These are phyloP conservation scores for Drosophila dives DNA, from an alignment of 2,888 invertebrate species.

Conservation along the genomic window DNA sequence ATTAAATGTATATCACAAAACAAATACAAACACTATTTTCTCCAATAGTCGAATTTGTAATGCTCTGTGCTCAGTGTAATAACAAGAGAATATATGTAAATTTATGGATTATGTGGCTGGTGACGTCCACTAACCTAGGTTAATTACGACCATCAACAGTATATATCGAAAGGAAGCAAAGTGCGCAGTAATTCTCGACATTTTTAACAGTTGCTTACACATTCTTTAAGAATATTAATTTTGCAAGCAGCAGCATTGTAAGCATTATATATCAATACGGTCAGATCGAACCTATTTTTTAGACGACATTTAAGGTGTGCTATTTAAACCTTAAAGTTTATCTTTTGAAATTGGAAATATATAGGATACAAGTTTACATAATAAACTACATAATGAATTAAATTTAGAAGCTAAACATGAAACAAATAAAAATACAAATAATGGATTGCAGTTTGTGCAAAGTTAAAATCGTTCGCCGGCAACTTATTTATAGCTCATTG, in stretches of 20 bases:
- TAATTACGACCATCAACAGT: neutral
- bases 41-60: neutral
- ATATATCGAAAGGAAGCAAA: neutral
- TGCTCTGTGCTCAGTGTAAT: neutral
- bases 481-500: too few relatives aligned
- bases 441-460: too few relatives aligned
- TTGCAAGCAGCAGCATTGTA: neutral
- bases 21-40: neutral
- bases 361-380: too few relatives aligned
- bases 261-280: neutral
- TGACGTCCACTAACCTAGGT: neutral
- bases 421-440: too few relatives aligned
- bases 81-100: neutral
- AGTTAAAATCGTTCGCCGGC: too few relatives aligned
- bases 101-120: neutral
- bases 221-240: neutral
- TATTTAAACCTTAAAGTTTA: too few relatives aligned
- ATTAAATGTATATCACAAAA: neutral
- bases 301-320: too few relatives aligned
- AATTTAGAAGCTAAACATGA: too few relatives aligned
- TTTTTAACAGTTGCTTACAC: neutral
- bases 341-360: too few relatives aligned
- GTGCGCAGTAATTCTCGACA: neutral
- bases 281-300: too few relatives aligned
- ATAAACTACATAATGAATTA: too few relatives aligned